These are phyloP conservation scores for Dasyurus viverrinus DNA, from an alignment of 2,113 vertebrate genomes.

Conservation along the genomic window DNA sequence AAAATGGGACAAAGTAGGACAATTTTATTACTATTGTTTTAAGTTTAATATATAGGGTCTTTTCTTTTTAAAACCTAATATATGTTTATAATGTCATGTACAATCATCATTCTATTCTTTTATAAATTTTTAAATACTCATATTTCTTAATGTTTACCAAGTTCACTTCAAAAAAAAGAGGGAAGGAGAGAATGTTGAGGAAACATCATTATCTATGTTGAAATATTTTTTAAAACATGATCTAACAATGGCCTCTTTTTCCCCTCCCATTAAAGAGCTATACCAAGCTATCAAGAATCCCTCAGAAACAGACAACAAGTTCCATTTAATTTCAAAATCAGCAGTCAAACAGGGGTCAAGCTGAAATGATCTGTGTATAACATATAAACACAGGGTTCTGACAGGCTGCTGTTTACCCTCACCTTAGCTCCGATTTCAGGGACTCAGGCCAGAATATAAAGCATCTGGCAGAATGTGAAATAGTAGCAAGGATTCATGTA, in stretches of 20 bases:
- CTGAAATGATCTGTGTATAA: constrained; percentile 73
- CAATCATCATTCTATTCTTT: background rate
- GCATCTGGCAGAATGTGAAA: constrained; percentile 63
- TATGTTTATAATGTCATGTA: background rate
- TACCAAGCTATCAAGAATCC: background rate
- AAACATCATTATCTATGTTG: background rate
- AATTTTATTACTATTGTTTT: background rate
- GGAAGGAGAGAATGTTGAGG: background rate
- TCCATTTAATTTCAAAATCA: constrained; percentile 56
- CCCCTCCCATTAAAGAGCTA: background rate
- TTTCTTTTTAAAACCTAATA: background rate
- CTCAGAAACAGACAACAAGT: background rate
- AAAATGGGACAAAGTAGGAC: background rate
- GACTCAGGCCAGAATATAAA: constrained; percentile 68
- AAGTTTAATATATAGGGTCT: background rate
- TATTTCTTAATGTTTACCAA: background rate
- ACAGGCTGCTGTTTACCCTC: constrained; percentile 73
- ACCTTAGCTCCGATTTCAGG: constrained; percentile 76
- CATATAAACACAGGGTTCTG: constrained; percentile 72
- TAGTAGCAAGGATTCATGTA: constrained; percentile 74
- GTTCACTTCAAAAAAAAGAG: background rate
- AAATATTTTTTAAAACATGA: background rate
- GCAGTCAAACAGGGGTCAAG: constrained; percentile 76
- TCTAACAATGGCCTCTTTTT: background rate
- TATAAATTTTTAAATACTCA: background rate